These are phyloP conservation scores for Colletes latitarsis DNA, from an alignment of 1,140 invertebrate genomes.

Conservation along the genomic window DNA sequence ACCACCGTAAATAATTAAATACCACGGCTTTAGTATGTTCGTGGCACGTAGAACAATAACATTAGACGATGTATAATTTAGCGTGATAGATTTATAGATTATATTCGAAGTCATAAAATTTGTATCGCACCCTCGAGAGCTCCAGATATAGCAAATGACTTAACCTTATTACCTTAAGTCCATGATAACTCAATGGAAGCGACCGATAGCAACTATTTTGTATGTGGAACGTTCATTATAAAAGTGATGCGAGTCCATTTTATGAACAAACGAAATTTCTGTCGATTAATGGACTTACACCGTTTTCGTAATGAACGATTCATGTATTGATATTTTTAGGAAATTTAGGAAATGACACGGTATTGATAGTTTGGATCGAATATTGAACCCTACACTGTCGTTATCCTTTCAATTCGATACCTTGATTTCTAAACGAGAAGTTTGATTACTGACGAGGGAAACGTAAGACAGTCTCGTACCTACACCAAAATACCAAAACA, in stretches of 20 bases:
- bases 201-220: conserved; percentile 4
- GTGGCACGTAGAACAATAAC: not conserved
- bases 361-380: not conserved
- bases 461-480: conserved; percentile 15
- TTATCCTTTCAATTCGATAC: not conserved
- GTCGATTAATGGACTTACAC: no score
- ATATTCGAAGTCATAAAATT: not conserved
- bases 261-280: no score
- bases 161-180: conserved; percentile 34
- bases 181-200: conserved; percentile 3
- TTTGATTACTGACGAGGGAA: not conserved
- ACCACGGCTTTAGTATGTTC: conserved; percentile 32
- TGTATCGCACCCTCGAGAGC: not conserved
- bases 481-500: conserved; percentile 42
- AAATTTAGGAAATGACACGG: conserved; percentile 2
- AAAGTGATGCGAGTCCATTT: no score
- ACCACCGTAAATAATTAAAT: not conserved
- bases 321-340: not conserved
- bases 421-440: conserved; percentile 10
- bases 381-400: not conserved
- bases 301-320: no score
- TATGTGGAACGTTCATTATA: not conserved
- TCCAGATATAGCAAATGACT: conserved; percentile 8
- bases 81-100: not conserved
- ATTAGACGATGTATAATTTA: conserved; percentile 19